A percentile compares a stretch with the other conserved stretches of the same genome.
Conservation (phyloP, 2,113 vertebrate genomes). For the Cranoglanis bouderius region DNA sequence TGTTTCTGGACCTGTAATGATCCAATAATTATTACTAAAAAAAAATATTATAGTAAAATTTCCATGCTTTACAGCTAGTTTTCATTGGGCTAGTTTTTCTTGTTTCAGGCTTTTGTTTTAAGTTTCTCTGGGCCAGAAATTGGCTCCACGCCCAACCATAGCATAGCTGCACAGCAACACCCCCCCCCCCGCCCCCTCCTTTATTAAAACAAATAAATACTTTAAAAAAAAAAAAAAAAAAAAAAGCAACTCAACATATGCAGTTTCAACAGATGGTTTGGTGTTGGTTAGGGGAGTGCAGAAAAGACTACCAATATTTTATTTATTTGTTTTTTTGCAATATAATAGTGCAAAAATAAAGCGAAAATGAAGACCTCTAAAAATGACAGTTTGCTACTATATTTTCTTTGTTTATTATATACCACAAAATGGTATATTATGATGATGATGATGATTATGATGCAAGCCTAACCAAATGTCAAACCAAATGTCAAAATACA, state of each 20-base stretch:
- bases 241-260: neutral
- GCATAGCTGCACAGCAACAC: neutral
- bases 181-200: rapidly evolving
- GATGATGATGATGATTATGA: neutral
- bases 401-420: too few relatives aligned
- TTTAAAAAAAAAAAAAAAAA: too few relatives aligned
- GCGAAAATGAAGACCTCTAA: neutral
- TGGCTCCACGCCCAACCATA: neutral
- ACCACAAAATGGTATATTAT: neutral
- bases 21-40: neutral
- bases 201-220: too few relatives aligned
- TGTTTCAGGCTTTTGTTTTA: neutral
- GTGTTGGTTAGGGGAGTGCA: neutral
- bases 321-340: neutral
- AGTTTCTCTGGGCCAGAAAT: neutral
- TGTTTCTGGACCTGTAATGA: neutral
- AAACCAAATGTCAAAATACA: neutral
- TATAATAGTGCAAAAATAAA: neutral
- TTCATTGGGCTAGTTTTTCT: neutral
- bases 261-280: neutral
- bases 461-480: neutral
- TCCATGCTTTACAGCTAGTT: neutral
- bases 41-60: neutral
- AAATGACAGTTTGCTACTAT: too few relatives aligned
- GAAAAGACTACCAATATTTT: too few relatives aligned